These are phyloP conservation scores for Copsychus sechellarum DNA, from an alignment of 2,113 vertebrate genomes.

Conservation along the genomic window DNA sequence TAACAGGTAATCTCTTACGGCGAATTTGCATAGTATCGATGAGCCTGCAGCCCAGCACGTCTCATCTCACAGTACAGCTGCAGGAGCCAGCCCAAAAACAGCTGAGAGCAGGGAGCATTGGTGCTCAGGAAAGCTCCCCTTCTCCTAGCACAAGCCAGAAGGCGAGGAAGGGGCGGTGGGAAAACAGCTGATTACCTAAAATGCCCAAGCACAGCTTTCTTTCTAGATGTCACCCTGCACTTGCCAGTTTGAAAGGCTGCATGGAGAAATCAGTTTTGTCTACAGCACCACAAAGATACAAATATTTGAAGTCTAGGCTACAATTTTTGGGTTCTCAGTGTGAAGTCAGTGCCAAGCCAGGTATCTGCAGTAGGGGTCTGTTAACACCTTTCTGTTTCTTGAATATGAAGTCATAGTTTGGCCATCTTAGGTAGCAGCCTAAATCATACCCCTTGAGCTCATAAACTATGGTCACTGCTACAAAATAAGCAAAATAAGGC, in stretches of 20 bases:
- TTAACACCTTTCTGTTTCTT: neutral
- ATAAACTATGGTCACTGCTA: neutral
- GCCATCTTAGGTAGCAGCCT: neutral
- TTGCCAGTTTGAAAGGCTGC: neutral
- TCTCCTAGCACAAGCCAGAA: neutral
- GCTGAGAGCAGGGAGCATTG: neutral
- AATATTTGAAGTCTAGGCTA: neutral
- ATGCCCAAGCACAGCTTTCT: neutral
- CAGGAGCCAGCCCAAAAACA: neutral
- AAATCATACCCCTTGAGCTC: neutral
- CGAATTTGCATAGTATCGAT: neutral
- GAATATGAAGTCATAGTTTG: neutral
- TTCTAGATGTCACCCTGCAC: neutral
- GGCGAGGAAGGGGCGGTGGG: neutral
- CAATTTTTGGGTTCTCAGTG: neutral
- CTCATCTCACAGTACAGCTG: neutral
- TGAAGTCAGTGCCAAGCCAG: neutral
- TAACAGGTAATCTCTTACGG: neutral
- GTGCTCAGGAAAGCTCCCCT: neutral
- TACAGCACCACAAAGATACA: neutral
- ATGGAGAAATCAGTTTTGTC: neutral
- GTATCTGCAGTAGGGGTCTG: too few species aligned
- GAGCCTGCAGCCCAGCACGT: neutral
- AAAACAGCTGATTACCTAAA: neutral
- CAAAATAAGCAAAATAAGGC: neutral